phyloP scores from a whole-genome alignment of 2,797 vertebrate genomes.

The Hippoglossus hippoglossus region DNA sequence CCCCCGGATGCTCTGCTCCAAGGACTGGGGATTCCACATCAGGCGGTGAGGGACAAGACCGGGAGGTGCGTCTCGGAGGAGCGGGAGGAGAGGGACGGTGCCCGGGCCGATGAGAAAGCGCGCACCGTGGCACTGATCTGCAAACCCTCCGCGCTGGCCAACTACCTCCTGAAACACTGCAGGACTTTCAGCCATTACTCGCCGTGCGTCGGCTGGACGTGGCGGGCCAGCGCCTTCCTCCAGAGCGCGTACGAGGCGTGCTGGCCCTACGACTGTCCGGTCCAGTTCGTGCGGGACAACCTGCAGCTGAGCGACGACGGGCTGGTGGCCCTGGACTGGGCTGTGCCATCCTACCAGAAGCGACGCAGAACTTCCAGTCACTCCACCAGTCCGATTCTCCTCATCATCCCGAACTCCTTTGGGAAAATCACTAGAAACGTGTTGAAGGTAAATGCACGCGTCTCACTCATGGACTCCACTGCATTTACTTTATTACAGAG shows the following conservation, averaged over 20 bases:
- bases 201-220: constrained; percentile 79
- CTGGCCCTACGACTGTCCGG: constrained; percentile 78
- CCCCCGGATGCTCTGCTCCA: constrained; percentile 43
- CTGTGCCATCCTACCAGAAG: constrained; percentile 80
- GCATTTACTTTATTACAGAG: not conserved
- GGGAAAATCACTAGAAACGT: constrained; percentile 88
- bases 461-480: not conserved
- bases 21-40: constrained; percentile 54
- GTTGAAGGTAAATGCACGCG: constrained; percentile 79
- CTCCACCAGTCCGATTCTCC: constrained; percentile 83
- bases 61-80: constrained; percentile 46
- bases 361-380: constrained; percentile 86
- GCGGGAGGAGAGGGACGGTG: constrained; percentile 12
- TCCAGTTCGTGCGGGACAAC: constrained; percentile 86
- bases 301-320: constrained; percentile 88
- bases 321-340: constrained; percentile 88
- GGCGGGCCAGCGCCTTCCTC: constrained; percentile 80
- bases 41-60: constrained; percentile 30
- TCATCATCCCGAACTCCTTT: constrained; percentile 89
- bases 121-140: constrained; percentile 78
- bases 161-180: constrained; percentile 86
- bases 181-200: constrained; percentile 74
- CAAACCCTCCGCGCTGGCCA: constrained; percentile 88
- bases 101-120: constrained; percentile 25
- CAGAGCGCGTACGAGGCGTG: constrained; percentile 81